Evolutionary conservation across 1,140 invertebrate genomes (phyloP), one percentile per base, ranked within the genome.

Genomic region (Apis dorsata): DNA sequence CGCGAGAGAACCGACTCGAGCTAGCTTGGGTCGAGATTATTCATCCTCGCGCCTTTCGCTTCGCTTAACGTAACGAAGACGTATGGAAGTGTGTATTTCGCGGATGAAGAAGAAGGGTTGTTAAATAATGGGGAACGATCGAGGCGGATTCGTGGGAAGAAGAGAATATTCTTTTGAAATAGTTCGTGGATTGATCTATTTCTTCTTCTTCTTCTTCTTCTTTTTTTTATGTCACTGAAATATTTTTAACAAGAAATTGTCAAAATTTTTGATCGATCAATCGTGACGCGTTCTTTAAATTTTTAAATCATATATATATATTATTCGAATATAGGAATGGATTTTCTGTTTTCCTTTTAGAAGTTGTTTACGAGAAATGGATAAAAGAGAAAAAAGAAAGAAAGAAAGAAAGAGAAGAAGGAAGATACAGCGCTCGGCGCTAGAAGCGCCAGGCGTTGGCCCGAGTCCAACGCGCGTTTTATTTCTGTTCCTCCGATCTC

Each of bases 41-140:
- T 79, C 65, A 79, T 79, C 66, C 21, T 69, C 34, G 44, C 28
- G 21, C 53, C 5, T 44, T 44, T 44, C 5, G 34, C 12, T 51
- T 34, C n/a, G 19, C 19, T 5, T 1, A 53, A 44, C 34, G 76
- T 79, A 79, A 79, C 76, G 53, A 69, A 69, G 76, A 79, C 66
- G 55, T 79, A 79, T 79, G 76, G 55, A 21, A 49, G 12, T 55
- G 53, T 12, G 11, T 13, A 53, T 11, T 15, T 13, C 13, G 53
- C 12, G 53, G 63, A 10, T 19, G 75, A 44, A 57, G n/a, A 57
- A 57, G n/a, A 57, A 57, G 63, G 24, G 28, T 28, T 28, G 53
- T 34, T 74, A 74, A 74, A 74, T 59, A 44, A 7, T 51, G 17
- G 7, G 2, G 59, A 3, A 3, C 34, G 34, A 34, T 34, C 34